A percentile compares a stretch with the other conserved stretches of the same genome.
Evolutionary conservation across 2,113 vertebrate species (phyloP).

Genomic region (rabbit (Oryctolagus cuniculus)): mOryCun1.1 NC_091432.1:50634001-50634500

Average conservation of each 20-base stretch:
- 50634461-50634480: not conserved
- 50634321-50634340: not conserved
- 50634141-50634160: not conserved
- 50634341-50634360: not conserved
- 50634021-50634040: slow-evolving; percentile 76
- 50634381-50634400: not conserved
- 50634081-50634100: slow-evolving; percentile 57
- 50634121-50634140: not conserved
- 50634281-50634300: not conserved
- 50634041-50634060: slow-evolving; percentile 75
- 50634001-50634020: slow-evolving; percentile 79
- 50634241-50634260: not conserved
- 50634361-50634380: not conserved
- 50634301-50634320: not conserved
- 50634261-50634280: slow-evolving; percentile 5
- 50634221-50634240: slow-evolving; percentile 5
- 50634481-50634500: not conserved
- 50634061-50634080: slow-evolving; percentile 56
- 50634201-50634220: not conserved
- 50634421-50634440: not conserved
- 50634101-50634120: slow-evolving; percentile 64
- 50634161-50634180: not conserved
- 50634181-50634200: not conserved
- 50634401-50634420: slow-evolving; percentile 31
- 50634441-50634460: slow-evolving; percentile 29